Evolutionary conservation across 1,140 invertebrate genomes (phyloP).

Genomic region (Temnothorax curvispinosus): DNA sequence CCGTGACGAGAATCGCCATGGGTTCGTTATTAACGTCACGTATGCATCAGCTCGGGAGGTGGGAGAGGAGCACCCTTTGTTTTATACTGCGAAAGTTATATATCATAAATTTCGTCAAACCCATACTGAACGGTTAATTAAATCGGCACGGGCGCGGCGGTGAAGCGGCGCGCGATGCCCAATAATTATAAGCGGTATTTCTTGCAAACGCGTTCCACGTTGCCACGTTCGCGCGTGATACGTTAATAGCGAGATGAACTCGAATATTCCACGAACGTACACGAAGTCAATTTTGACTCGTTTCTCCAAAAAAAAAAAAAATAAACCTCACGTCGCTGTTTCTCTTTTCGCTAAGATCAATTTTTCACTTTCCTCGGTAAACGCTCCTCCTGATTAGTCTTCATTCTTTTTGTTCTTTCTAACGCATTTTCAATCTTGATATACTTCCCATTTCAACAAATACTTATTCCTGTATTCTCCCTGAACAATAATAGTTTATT

Average conservation of each 20-base stretch:
- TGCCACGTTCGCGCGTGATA: conserved; percentile 42
- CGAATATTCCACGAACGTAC: conserved; percentile 41
- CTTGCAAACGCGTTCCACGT: conserved; percentile 16
- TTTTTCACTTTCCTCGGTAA: background rate
- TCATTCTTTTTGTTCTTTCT: background rate
- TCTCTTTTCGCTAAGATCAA: conserved; percentile 1
- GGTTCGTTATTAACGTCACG: conserved; percentile 62
- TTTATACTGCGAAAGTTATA: conserved; percentile 48
- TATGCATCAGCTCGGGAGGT: conserved; percentile 9
- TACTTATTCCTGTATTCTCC: background rate
- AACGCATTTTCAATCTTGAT: background rate
- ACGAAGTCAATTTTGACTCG: conserved; percentile 35
- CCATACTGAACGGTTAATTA: conserved; percentile 56
- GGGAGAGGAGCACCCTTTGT: background rate
- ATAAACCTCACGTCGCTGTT: too few species aligned
- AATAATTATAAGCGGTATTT: conserved; percentile 30
- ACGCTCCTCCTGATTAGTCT: background rate
- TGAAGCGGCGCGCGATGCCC: background rate
- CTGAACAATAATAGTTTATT: background rate
- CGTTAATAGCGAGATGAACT: conserved; percentile 54
- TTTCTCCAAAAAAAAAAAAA: conserved; percentile 9
- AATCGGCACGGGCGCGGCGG: background rate
- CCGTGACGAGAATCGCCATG: conserved; percentile 46
- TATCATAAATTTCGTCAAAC: conserved; percentile 31
- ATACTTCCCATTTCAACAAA: background rate